phyloP scores from a whole-genome alignment of 92 coral and sea anemone genomes.

The Porites lobata region DNA sequence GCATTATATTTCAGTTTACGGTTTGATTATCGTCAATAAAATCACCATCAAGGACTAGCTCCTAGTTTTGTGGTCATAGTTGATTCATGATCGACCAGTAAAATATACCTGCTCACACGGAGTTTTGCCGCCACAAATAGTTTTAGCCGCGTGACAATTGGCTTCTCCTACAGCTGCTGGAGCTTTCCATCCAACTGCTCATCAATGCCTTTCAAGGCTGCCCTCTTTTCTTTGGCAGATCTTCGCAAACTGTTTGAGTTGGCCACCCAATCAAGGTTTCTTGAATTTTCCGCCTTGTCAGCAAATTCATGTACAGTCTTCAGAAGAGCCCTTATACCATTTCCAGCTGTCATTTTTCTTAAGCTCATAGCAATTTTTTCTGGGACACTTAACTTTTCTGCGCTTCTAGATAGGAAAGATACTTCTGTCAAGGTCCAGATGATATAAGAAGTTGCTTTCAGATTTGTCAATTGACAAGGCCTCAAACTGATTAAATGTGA shows the following conservation, averaged over 20 bases:
- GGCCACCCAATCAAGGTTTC: slow-evolving; percentile 54
- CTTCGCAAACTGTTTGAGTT: slow-evolving; percentile 57
- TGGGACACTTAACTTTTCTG: slow-evolving; percentile 13
- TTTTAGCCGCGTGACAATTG: no score
- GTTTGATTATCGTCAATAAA: no score
- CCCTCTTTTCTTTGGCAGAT: slow-evolving; percentile 61
- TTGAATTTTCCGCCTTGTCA: slow-evolving; percentile 51
- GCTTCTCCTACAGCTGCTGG: background rate
- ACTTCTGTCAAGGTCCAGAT: slow-evolving; percentile 55
- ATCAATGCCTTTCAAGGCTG: slow-evolving; percentile 49
- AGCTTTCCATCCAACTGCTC: slow-evolving; percentile 40
- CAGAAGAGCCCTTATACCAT: slow-evolving; percentile 38
- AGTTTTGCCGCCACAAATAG: no score
- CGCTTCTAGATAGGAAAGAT: slow-evolving; percentile 51
- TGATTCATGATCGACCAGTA: no score
- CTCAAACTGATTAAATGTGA: slow-evolving; percentile 48
- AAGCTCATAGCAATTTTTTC: slow-evolving; percentile 24
- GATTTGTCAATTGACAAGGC: slow-evolving; percentile 54
- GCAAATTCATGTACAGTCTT: slow-evolving; percentile 61
- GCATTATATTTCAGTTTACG: background rate
- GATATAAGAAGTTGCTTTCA: slow-evolving; percentile 60
- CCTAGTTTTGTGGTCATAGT: no score
- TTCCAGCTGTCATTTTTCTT: slow-evolving; percentile 44
- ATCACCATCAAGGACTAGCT: no score
- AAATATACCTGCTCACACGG: no score